Evolutionary conservation across 2,888 invertebrate genomes (phyloP).

Genomic region (Ophion costatus): DNA sequence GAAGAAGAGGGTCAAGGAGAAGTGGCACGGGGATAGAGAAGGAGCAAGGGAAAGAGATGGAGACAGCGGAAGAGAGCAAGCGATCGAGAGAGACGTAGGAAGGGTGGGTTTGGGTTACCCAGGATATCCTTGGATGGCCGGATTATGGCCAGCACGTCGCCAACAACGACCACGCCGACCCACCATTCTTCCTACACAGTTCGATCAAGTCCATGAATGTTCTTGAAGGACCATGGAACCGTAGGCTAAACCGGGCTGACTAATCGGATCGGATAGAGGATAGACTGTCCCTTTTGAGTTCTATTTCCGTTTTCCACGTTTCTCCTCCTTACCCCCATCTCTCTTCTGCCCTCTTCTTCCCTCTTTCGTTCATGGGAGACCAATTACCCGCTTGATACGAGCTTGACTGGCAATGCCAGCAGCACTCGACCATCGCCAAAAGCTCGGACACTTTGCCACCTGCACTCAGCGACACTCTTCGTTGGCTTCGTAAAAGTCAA

Average conservation of each 20-base stretch:
- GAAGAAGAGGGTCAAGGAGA: background rate
- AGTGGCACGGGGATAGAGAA: background rate
- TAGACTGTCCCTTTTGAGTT: slow-evolving; percentile 40
- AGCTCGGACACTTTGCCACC: slow-evolving; percentile 58
- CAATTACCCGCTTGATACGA: slow-evolving; percentile 69
- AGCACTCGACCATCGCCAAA: slow-evolving; percentile 55
- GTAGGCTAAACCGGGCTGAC: slow-evolving; percentile 42
- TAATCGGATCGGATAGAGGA: slow-evolving; percentile 64
- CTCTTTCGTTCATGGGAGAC: slow-evolving; percentile 59
- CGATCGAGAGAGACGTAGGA: background rate
- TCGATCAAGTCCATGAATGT: slow-evolving; percentile 49
- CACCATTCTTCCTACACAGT: slow-evolving; percentile 10
- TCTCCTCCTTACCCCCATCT: slow-evolving; percentile 14
- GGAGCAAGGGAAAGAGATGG: background rate
- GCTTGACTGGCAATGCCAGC: slow-evolving; percentile 62
- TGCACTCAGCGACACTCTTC: slow-evolving; percentile 28
- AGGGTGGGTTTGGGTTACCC: slow-evolving; percentile 44
- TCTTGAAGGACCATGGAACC: slow-evolving; percentile 60
- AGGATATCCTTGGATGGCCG: slow-evolving; percentile 48
- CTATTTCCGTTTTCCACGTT: slow-evolving; percentile 36
- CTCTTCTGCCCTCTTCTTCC: background rate
- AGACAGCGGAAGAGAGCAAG: background rate
- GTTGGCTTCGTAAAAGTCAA: slow-evolving; percentile 34
- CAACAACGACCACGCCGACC: slow-evolving; percentile 29
- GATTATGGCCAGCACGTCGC: slow-evolving; percentile 52